Evolutionary conservation across 2,113 vertebrate species (phyloP).

Genomic region (Nerophis ophidion): DNA sequence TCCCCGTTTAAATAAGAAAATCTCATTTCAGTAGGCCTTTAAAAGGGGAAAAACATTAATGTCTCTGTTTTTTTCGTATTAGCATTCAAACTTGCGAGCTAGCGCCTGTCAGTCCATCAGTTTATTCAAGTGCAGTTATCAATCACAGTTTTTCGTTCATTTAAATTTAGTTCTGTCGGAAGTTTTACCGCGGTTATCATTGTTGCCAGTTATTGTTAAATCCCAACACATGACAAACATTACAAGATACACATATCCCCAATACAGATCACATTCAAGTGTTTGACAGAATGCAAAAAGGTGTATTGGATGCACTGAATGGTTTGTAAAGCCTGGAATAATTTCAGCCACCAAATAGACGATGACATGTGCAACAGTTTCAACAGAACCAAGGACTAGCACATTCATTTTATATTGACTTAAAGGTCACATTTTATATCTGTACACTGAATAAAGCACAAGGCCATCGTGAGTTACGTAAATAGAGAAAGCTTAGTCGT

Average conservation of each 20-base stretch:
- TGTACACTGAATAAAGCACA: not conserved
- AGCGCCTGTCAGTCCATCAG: no score
- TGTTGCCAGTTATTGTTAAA: no score
- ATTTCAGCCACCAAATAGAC: slow-evolving; percentile 11
- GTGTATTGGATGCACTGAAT: not conserved
- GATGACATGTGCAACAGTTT: not conserved
- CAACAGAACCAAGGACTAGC: not conserved
- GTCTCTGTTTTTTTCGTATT: no score
- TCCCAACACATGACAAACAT: not conserved
- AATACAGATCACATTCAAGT: not conserved
- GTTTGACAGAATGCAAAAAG: not conserved
- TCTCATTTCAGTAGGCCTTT: no score
- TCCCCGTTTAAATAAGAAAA: no score
- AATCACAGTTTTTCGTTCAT: no score
- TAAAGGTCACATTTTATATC: not conserved
- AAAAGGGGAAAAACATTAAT: no score
- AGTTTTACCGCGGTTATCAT: no score
- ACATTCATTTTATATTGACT: not conserved
- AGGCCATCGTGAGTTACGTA: not conserved
- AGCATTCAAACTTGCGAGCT: no score
- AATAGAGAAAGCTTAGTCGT: no score
- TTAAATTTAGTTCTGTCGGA: no score
- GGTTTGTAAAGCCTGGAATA: slow-evolving; percentile 8
- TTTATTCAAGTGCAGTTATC: no score
- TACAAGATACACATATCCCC: not conserved